Evolutionary conservation across 1,140 invertebrate genomes (phyloP).

Genomic region (Hylyphantes graminicola): DNA sequence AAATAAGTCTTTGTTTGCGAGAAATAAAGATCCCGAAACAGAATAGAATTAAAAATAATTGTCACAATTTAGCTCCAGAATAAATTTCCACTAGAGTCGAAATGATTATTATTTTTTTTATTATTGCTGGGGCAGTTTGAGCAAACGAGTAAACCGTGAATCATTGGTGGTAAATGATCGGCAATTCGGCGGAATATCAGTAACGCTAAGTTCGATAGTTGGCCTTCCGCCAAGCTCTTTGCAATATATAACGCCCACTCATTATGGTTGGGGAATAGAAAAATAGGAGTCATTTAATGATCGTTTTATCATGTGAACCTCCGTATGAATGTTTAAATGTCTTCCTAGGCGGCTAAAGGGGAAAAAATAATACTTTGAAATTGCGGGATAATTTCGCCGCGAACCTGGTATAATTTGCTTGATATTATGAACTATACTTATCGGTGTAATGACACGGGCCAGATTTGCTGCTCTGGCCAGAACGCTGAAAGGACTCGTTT

Average conservation of each 20-base stretch:
- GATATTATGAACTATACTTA: slow-evolving; percentile 42
- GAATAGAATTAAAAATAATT: no score
- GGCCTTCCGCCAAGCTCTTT: slow-evolving; percentile 32
- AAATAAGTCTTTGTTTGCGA: no score
- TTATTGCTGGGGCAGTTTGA: not conserved
- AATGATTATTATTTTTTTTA: no score
- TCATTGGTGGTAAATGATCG: slow-evolving; percentile 18
- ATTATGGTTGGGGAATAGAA: slow-evolving; percentile 39
- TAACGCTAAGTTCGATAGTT: slow-evolving; percentile 42
- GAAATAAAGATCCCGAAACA: no score
- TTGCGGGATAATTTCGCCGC: slow-evolving; percentile 34
- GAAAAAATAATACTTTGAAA: slow-evolving; percentile 38
- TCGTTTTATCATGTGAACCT: slow-evolving; percentile 23
- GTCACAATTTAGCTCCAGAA: no score
- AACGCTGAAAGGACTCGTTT: no score
- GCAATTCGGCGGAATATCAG: slow-evolving; percentile 36
- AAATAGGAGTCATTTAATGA: slow-evolving; percentile 51
- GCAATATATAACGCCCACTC: slow-evolving; percentile 23
- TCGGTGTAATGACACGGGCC: slow-evolving; percentile 17
- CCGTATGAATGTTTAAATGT: slow-evolving; percentile 51
- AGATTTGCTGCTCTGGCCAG: slow-evolving; percentile 29
- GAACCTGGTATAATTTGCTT: slow-evolving; percentile 40
- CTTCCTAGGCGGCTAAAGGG: slow-evolving; percentile 14
- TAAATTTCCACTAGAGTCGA: no score
- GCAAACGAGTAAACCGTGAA: slow-evolving; percentile 10